These are phyloP conservation scores for Anoura caudifer DNA, from an alignment of 2,113 vertebrate genomes.

Conservation along the genomic window DNA sequence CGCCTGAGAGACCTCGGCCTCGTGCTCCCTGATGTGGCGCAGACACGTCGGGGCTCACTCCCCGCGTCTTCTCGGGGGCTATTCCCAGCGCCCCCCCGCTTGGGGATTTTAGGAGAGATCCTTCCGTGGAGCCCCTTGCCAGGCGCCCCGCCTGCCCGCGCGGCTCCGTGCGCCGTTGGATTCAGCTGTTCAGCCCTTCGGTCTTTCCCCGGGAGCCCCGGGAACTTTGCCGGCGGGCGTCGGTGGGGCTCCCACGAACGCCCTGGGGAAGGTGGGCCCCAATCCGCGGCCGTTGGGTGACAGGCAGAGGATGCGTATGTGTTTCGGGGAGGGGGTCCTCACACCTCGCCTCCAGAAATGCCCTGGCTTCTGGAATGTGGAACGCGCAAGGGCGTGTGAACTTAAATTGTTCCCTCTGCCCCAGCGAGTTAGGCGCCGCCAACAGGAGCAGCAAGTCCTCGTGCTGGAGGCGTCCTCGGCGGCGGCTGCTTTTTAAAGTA, in stretches of 20 bases:
- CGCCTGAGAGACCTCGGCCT: accelerated
- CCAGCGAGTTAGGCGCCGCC: neutral
- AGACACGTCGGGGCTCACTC: neutral
- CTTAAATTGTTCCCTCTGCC: neutral
- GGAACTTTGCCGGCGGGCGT: neutral
- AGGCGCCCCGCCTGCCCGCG: neutral
- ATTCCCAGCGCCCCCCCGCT: too few relatives aligned
- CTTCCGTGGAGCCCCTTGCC: neutral
- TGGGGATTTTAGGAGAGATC: neutral
- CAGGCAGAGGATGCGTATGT: neutral
- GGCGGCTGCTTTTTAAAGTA: neutral
- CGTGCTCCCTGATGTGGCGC: neutral
- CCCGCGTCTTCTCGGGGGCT: neutral
- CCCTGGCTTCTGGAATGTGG: neutral
- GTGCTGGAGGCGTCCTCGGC: too few relatives aligned
- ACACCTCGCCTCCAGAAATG: neutral
- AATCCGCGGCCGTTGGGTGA: accelerated
- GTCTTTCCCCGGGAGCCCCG: neutral
- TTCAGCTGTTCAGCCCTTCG: neutral
- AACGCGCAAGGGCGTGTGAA: neutral
- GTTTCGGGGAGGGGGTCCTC: neutral
- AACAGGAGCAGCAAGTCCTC: neutral
- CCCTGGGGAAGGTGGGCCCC: neutral
- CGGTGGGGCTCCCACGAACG: neutral
- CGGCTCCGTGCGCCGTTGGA: neutral